Base-by-base conservation (phyloP, 2,888 invertebrate genomes). In the Theodoxus fluviatilis region DNA sequence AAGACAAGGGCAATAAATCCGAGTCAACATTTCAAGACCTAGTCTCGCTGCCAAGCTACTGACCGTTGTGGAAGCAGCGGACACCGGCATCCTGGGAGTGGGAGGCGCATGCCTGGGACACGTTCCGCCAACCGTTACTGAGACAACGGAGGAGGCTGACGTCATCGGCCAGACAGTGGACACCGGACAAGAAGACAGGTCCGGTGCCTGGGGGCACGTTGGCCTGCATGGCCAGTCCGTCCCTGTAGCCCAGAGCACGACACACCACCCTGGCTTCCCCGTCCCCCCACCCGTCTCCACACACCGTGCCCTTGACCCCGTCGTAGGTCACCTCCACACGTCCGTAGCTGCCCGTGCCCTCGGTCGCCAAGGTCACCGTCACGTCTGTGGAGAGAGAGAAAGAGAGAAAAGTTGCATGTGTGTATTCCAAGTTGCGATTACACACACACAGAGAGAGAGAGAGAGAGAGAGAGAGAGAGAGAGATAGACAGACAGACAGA, bases 191-290 rank as follows among this genome's bases (percentile, higher is more conserved):
- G n/a, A n/a, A n/a, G n/a, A n/a, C n/a, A n/a, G n/a, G n/a, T n/a
- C n/a, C n/a, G n/a, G 69, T 64, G 15, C 71, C 74, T 7, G 55
- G 69, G 0, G 40, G 40, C 22, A 66, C 61, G n/a, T 59, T 59
- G 1, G 35, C 65, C n/a, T 57, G 63, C 49, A 71, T 65, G 18
- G 67, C 63, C 37, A 70, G 68, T 2, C 79, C 79, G 31, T 70
- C 92, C 87, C 22, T 93, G 92, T 87, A 81, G 9, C 78, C 78
- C 15, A 72, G 35, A 35, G 71, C 59, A 31, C 69, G 52, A 65
- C 76, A 78, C 40, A 76, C 68, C 22, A 75, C 73, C n/a, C 67
- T 70, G 9, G 80, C 78, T 63, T 79, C 79, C 22, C 74, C 74
- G 61, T 76, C 75, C 0, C 77, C 75, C 79, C 79, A 81, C 38